phyloP scores from a whole-genome alignment of 2,797 vertebrate species.

The Hydrophis major region DNA sequence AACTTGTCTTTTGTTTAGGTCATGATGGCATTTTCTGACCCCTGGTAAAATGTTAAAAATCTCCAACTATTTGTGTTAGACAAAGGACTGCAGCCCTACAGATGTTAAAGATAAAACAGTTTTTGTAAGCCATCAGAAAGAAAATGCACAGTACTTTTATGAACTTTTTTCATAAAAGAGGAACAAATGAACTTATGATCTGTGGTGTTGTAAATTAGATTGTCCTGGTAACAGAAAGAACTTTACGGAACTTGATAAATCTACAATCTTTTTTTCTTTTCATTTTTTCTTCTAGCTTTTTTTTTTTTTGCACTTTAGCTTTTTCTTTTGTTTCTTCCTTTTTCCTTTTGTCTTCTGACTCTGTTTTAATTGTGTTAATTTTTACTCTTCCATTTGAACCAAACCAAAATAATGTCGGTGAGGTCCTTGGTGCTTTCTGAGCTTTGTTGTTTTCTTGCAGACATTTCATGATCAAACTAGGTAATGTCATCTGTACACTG shows the following conservation, averaged over 20 bases:
- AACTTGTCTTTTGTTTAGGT: conserved; percentile 4
- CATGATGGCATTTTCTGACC: conserved; percentile 1
- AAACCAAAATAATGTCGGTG: background rate
- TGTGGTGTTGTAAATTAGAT: background rate
- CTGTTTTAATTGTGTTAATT: background rate
- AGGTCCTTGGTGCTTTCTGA: background rate
- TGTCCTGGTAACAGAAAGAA: background rate
- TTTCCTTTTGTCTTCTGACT: background rate
- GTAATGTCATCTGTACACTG: background rate
- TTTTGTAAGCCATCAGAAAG: background rate
- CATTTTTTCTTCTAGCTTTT: background rate
- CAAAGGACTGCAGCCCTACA: background rate
- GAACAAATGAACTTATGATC: background rate
- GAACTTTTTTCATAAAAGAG: background rate
- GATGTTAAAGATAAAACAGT: conserved; percentile 5
- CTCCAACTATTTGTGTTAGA: conserved; percentile 14
- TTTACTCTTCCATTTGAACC: background rate
- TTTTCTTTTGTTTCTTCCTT: background rate
- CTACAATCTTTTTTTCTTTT: background rate
- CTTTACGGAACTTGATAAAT: background rate
- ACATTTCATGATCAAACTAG: too few species aligned
- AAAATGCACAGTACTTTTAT: background rate
- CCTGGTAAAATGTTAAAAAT: conserved; percentile 1
- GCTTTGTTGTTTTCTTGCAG: too few species aligned
- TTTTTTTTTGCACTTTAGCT: background rate